Percentiles rank a stretch among this genome's conserved stretches.
Evolutionary conservation across 2,797 vertebrate species (phyloP).

Genomic region (Phylloscopus collybita): DNA sequence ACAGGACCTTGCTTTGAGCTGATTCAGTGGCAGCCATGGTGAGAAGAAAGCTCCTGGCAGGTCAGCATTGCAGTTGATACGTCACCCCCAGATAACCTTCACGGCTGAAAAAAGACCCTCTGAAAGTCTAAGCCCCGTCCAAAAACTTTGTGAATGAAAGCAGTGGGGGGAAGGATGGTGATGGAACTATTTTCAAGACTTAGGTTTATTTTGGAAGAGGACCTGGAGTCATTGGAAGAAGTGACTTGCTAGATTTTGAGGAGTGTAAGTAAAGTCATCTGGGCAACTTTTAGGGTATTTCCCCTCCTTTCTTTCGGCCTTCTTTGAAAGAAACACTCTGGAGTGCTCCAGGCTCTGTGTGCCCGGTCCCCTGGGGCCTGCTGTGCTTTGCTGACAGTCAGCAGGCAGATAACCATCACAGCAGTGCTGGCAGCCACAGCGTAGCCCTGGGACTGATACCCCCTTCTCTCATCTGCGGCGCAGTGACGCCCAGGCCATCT

Average conservation of each 20-base stretch:
- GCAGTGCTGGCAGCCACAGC: background rate
- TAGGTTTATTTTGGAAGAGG: slow-evolving; percentile 1
- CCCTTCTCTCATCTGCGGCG: background rate
- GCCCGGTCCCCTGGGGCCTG: fast-evolving
- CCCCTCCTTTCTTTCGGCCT: background rate
- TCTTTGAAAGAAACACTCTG: background rate
- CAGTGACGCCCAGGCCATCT: fast-evolving
- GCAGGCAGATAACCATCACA: background rate
- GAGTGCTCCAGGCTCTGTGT: background rate
- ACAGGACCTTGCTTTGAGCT: background rate
- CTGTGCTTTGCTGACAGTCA: background rate
- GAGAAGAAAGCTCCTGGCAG: background rate
- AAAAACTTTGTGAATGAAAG: background rate
- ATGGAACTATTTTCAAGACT: background rate
- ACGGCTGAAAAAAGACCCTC: background rate
- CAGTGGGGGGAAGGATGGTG: fast-evolving
- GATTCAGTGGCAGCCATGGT: background rate
- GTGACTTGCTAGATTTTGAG: background rate
- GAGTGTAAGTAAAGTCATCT: background rate
- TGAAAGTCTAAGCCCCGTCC: background rate
- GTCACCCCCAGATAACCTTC: background rate
- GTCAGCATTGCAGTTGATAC: background rate
- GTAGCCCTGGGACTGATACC: background rate
- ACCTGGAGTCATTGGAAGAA: background rate
- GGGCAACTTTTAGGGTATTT: background rate